Evolutionary conservation across 1,140 invertebrate species (phyloP).

Genomic region (Battus philenor): DNA sequence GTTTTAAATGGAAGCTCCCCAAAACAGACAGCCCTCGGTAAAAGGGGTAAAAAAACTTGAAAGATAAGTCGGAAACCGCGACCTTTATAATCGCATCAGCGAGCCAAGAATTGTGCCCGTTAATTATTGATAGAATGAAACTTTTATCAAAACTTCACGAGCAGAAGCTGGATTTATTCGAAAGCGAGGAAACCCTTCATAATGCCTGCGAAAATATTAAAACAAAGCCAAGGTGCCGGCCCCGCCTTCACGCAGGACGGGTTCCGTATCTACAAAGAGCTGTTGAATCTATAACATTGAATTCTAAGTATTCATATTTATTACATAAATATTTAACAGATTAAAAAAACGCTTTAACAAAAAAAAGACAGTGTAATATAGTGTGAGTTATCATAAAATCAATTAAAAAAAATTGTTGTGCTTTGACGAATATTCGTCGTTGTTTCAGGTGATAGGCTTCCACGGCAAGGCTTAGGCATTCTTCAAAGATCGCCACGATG

Average conservation of each 20-base stretch:
- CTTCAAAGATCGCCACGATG: too few relatives aligned
- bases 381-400: too few relatives aligned
- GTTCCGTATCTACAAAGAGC: slow-evolving; percentile 42
- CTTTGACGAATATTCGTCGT: too few relatives aligned
- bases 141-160: slow-evolving; percentile 75
- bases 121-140: slow-evolving; percentile 76
- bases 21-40: slow-evolving; percentile 22
- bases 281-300: slow-evolving; percentile 27
- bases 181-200: slow-evolving; percentile 74
- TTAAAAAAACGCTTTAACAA: too few relatives aligned
- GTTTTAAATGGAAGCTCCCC: too few relatives aligned
- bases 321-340: too few relatives aligned
- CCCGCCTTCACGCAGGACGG: slow-evolving; percentile 54
- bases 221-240: slow-evolving; percentile 72
- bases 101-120: slow-evolving; percentile 54
- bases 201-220: slow-evolving; percentile 75
- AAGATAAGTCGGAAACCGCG: slow-evolving; percentile 53
- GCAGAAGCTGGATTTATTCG: slow-evolving; percentile 74
- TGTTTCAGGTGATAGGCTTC: too few relatives aligned
- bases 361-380: too few relatives aligned
- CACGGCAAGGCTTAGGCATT: too few relatives aligned
- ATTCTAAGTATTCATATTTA: too few relatives aligned
- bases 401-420: too few relatives aligned
- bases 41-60: slow-evolving; percentile 30
- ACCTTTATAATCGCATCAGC: slow-evolving; percentile 71